Evolutionary conservation across 1,140 invertebrate genomes (phyloP).

Genomic region (honey bee (Apis mellifera)): DNA sequence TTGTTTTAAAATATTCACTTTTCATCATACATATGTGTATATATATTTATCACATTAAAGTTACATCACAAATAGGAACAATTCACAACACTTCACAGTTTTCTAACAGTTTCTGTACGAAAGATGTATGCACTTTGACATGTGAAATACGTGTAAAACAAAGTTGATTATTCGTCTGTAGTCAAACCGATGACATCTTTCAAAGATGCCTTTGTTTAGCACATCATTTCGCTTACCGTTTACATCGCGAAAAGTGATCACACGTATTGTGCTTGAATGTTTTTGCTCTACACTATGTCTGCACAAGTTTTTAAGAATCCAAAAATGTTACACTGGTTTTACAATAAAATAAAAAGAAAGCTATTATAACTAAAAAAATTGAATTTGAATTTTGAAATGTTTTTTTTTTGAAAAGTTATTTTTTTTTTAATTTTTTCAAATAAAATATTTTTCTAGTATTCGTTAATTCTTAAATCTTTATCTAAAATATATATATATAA

Average conservation of each 20-base stretch:
- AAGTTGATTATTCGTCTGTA: constrained; percentile 26
- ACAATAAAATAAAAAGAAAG: neutral
- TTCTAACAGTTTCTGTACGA: neutral
- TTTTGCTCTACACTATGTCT: neutral
- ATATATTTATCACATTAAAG: constrained; percentile 32
- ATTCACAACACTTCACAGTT: neutral
- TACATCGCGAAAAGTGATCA: constrained; percentile 11
- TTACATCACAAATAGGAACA: constrained; percentile 17
- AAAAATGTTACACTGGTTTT: neutral
- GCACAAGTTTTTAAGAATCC: neutral
- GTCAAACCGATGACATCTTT: constrained; percentile 36
- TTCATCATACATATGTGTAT: constrained; percentile 13
- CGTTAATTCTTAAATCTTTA: too few species aligned
- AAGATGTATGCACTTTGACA: constrained; percentile 41
- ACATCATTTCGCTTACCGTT: neutral
- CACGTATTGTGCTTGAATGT: neutral
- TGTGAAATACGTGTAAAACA: constrained; percentile 8
- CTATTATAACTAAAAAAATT: neutral
- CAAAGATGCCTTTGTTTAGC: constrained; percentile 40
- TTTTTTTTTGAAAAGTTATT: neutral
- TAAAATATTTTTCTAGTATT: too few species aligned
- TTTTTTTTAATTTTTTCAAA: neutral
- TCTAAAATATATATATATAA: too few species aligned
- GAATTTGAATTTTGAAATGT: neutral
- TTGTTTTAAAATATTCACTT: constrained; percentile 27